Base-by-base conservation (phyloP, 2,113 vertebrate species). In the Poeciliopsis occidentalis region DNA sequence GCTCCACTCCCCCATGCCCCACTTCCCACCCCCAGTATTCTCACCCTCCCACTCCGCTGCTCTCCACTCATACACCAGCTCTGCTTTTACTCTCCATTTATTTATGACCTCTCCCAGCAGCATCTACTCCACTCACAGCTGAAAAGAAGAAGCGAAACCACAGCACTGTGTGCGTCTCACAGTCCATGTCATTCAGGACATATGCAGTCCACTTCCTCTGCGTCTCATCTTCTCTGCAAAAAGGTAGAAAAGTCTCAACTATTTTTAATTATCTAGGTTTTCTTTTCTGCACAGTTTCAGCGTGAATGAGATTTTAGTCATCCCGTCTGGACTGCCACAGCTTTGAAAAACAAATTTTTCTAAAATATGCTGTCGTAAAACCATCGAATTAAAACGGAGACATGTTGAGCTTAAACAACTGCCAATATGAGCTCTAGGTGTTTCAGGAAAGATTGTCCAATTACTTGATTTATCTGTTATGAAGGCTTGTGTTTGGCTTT, bases 81-180 rank as follows among this genome's bases (percentile, higher is more conserved):
- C 82, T 68, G 63, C 37, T 64, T 79, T 63, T 67, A n/a, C 81
- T 81, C 87, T 74, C 75, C 80, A 86, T 85, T 76, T 81, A 86
- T 86, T 76, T 81, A 86, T 81, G 79, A 79, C 71, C 80, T 71
- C 79, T 91, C 84, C 82, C n/a, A 67, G 82, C 83, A 88, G 85
- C 83, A 87, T 86, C 85, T 76, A 54, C 51, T 19, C 71, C 87
- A 70, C 85, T 81, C 71, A 6, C 75, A 62, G 71, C 84, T 76
- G 75, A 87, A 84, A 89, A 85, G 80, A 83, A 88, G 91, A 91
- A 88, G 74, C 67, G 86, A 88, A 91, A 92, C 87, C 54, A 75
- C 77, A 34, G 71, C 34, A 8, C 69, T 77, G 76, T 81, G 80
- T 72, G 3, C 63, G 8, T 71, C 80, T 85, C 80, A 32, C 30